Conservation (phyloP, 2,113 vertebrate species). For the Triplophysa dalaica region DNA sequence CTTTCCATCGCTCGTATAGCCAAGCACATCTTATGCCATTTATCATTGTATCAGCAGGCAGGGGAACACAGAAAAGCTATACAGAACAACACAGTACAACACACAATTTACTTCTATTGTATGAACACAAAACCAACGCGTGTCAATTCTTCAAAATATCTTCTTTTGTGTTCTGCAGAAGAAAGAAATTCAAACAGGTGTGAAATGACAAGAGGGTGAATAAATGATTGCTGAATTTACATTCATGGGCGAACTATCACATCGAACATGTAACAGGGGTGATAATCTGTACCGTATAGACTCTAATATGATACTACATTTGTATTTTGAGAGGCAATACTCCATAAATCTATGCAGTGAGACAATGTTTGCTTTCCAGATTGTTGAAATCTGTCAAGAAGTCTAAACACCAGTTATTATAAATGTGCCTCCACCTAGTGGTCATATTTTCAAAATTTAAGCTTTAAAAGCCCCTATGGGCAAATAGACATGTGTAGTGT, state of each 20-base stretch:
- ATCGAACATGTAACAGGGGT: too few species aligned
- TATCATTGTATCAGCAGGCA: background rate
- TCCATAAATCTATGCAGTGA: background rate
- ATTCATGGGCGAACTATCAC: too few species aligned
- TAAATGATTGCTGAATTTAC: too few species aligned
- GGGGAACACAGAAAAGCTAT: background rate
- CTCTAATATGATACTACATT: background rate
- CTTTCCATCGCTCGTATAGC: background rate
- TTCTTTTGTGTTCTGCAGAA: too few species aligned
- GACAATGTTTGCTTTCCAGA: background rate
- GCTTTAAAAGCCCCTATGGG: background rate
- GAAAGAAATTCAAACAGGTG: too few species aligned
- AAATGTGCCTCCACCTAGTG: constrained; percentile 59
- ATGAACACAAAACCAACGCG: too few species aligned
- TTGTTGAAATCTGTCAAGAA: background rate
- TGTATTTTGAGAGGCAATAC: background rate
- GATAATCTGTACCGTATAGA: too few species aligned
- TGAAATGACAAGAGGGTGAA: too few species aligned
- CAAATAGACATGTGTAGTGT: background rate
- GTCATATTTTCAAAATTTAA: constrained; percentile 23
- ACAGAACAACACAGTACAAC: background rate
- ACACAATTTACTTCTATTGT: too few species aligned
- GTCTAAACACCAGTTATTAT: constrained; percentile 21
- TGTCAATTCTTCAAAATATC: too few species aligned
- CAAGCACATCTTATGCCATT: background rate